Conservation (phyloP, 1,140 invertebrate species). For the Drosophila takahashii region DNA sequence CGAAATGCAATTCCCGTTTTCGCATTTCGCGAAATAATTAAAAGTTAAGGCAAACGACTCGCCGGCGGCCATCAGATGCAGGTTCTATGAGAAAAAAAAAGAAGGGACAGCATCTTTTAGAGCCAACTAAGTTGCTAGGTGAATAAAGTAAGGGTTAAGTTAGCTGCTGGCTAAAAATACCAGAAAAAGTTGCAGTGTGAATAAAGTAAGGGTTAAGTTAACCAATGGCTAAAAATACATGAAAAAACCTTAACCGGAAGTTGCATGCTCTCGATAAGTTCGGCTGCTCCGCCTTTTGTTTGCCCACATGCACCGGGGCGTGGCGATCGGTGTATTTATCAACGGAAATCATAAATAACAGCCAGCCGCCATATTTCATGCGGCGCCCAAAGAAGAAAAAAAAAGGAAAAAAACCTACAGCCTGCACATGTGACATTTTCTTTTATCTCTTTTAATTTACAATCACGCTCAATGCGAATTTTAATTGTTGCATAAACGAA, state of each 20-base stretch:
- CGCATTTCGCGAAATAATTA: constrained; percentile 81
- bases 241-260: constrained; percentile 48
- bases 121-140: constrained; percentile 59
- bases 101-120: background rate
- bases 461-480: constrained; percentile 70
- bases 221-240: constrained; percentile 31
- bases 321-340: constrained; percentile 61
- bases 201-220: constrained; percentile 65
- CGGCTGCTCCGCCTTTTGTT: constrained; percentile 24
- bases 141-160: constrained; percentile 63
- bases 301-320: constrained; percentile 33
- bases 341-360: constrained; percentile 82
- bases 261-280: constrained; percentile 69
- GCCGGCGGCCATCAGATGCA: constrained; percentile 31
- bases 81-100: constrained; percentile 1
- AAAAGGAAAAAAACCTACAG: background rate
- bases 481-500: constrained; percentile 78
- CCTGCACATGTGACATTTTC: constrained; percentile 57
- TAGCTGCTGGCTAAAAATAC: constrained; percentile 35
- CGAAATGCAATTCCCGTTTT: constrained; percentile 80
- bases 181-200: constrained; percentile 61
- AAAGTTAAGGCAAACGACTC: constrained; percentile 67
- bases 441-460: constrained; percentile 79
- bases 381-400: background rate
- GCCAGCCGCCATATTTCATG: constrained; percentile 64